Evolutionary conservation across 2,113 vertebrate genomes (phyloP).

Genomic region (Corythoichthys intestinalis): DNA sequence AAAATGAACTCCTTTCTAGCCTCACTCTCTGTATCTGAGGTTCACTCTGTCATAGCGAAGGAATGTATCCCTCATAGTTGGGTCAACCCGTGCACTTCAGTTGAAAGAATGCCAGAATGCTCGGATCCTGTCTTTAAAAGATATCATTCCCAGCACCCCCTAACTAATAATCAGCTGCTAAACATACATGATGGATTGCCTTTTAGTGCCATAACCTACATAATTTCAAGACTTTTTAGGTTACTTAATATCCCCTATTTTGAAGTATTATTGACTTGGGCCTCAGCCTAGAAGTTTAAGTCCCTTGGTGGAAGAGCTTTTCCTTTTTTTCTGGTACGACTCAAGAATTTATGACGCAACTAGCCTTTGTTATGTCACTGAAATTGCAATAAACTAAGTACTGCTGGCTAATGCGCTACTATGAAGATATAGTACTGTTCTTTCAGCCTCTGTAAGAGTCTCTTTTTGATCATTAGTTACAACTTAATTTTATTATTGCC

Average conservation of each 20-base stretch:
- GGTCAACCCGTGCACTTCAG: conserved; percentile 59
- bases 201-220: neutral
- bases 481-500: no score
- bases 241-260: neutral
- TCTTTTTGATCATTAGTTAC: no score
- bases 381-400: conserved; percentile 39
- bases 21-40: conserved; percentile 37
- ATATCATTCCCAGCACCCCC: neutral
- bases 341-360: conserved; percentile 23
- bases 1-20: neutral
- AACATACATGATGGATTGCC: conserved; percentile 17
- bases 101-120: conserved; percentile 34
- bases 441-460: neutral
- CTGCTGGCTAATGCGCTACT: conserved; percentile 11
- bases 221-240: neutral
- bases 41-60: conserved; percentile 36
- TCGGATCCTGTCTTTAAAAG: neutral
- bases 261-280: neutral
- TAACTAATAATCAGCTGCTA: neutral
- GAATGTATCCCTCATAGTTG: conserved; percentile 51
- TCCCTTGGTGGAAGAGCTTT: conserved; percentile 35
- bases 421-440: conserved; percentile 8
- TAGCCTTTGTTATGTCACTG: conserved; percentile 39
- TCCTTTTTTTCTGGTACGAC: conserved; percentile 20
- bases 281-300: conserved; percentile 6